phyloP scores from a whole-genome alignment of 1,140 invertebrate genomes.

The Scaptomyza montana region DNA sequence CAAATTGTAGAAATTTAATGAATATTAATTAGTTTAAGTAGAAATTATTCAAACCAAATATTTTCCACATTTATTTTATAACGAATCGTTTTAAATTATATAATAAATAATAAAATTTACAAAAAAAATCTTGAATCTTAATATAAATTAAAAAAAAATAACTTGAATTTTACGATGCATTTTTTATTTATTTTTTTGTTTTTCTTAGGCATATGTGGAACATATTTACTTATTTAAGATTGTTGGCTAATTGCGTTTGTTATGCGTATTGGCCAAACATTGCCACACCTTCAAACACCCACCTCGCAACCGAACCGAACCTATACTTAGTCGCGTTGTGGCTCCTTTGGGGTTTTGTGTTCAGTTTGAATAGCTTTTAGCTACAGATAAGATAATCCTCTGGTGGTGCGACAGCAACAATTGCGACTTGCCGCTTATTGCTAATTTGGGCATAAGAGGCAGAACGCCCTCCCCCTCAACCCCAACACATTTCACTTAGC shows the following conservation, averaged over 20 bases:
- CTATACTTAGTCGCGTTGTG: constrained; percentile 17
- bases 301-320: background rate
- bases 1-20: too few species aligned
- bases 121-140: too few species aligned
- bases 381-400: constrained; percentile 74
- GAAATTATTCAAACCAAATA: too few species aligned
- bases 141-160: too few species aligned
- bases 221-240: background rate
- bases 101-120: too few species aligned
- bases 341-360: constrained; percentile 3
- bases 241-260: constrained; percentile 31
- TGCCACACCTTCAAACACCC: background rate
- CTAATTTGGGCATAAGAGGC: constrained; percentile 51
- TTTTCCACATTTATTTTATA: too few species aligned
- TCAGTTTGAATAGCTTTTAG: constrained; percentile 40
- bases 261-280: constrained; percentile 38
- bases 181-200: too few species aligned
- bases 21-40: too few species aligned
- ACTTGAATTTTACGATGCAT: too few species aligned
- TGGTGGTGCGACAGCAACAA: constrained; percentile 29
- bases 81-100: too few species aligned
- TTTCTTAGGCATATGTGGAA: too few species aligned
- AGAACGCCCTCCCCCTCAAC: constrained; percentile 1
- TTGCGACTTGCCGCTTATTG: constrained; percentile 35
- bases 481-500: background rate